These are phyloP conservation scores for Strix aluco DNA, from an alignment of 2,113 vertebrate genomes.

Conservation along the genomic window DNA sequence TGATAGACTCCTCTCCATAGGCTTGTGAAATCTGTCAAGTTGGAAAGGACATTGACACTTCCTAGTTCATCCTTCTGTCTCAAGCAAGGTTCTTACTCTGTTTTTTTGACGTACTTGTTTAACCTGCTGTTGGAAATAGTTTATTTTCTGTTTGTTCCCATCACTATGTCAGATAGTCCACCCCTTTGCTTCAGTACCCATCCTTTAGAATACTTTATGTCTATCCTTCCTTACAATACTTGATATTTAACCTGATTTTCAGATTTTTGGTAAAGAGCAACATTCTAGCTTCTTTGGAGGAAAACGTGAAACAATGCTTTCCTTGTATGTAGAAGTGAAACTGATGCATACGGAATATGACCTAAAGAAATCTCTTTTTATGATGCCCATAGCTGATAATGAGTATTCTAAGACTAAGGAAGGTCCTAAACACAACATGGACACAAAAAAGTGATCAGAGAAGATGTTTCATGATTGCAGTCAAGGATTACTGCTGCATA, in stretches of 20 bases:
- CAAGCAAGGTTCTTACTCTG: background rate
- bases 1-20: background rate
- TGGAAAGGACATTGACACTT: background rate
- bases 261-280: background rate
- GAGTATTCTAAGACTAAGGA: background rate
- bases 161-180: background rate
- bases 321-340: background rate
- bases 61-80: background rate
- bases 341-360: background rate
- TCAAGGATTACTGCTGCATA: background rate
- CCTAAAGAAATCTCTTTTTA: background rate
- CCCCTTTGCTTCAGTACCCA: background rate
- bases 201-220: background rate
- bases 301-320: background rate
- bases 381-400: background rate
- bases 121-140: background rate
- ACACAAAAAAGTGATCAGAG: background rate
- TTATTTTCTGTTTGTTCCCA: background rate
- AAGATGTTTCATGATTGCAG: background rate
- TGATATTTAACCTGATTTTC: background rate
- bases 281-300: background rate
- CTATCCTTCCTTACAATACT: background rate
- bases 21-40: background rate
- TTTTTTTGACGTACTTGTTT: background rate
- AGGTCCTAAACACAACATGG: background rate